Base-by-base conservation (phyloP, 2,113 vertebrate genomes). In the Suncus etruscus region DNA sequence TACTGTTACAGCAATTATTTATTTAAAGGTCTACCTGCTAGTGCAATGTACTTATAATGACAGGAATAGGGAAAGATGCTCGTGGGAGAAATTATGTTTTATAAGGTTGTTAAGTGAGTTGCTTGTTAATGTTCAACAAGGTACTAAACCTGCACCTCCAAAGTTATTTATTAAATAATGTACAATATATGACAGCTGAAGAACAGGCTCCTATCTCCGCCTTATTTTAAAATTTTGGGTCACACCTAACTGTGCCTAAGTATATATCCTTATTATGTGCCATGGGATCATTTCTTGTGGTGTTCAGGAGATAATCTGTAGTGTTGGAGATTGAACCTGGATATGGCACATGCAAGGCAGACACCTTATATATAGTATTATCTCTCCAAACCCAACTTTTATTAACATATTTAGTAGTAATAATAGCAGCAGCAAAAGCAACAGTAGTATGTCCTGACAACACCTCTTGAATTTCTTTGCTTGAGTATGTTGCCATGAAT, bases 81-180 rank as follows among this genome's bases (percentile, higher is more conserved):
- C 18, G 20, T 47, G 11, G 16, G 7, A 1, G 4, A 1, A 29
- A 11, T 1, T 72, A 72, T 73, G 74, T 25, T 69, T 86, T 68
- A 83, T 58, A 89, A 73, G 39, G 91, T 61, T 77, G 47, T 69
- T 16, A 91, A 8, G 22, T 80, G 72, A 86, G 20, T 76, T 86
- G 18, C 4, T 20, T 61, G 58, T 61, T 58, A 73, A 39, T 83
- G 6, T 87, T 94, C 68, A 81, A 63, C 3, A 91, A 9, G 14
- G 5, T 0, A 69, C 78, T 61, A 90, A 65, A 79, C 61, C 29
- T 10, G 79, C 39, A 81, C 31, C 6, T 6, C 72, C 61, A 14
- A 6, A 15, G 2, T 88, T 58, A 48, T 86, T 47, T 58, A 72
- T 66, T 81, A 76, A 32, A 79, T 66, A 79, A 75, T n/a, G 11